phyloP scores from a whole-genome alignment of 2,113 vertebrate genomes.

The Chaenogobius annularis region DNA sequence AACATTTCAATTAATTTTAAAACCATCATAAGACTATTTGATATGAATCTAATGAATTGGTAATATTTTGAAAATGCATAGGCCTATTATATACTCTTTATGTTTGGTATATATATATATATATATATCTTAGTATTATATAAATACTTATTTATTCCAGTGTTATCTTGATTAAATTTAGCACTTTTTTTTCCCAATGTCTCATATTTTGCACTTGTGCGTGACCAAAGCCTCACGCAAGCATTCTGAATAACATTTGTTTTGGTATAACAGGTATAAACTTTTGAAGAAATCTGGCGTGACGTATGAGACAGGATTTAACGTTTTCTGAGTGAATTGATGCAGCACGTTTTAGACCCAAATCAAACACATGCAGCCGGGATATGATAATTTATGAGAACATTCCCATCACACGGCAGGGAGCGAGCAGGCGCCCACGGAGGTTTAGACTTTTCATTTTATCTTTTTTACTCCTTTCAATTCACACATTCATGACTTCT shows the following conservation, averaged over 20 bases:
- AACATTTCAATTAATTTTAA: too few species aligned
- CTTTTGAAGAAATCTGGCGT: not conserved
- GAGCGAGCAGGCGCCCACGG: not conserved
- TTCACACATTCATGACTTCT: conserved; percentile 6
- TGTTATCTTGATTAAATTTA: not conserved
- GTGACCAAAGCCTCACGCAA: not conserved
- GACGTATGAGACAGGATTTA: not conserved
- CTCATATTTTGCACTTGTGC: not conserved
- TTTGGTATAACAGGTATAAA: not conserved
- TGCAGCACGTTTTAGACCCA: conserved; percentile 42
- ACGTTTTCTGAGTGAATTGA: conserved; percentile 4
- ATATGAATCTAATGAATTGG: too few species aligned
- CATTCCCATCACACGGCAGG: not conserved
- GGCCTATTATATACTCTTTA: too few species aligned
- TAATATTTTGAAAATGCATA: too few species aligned
- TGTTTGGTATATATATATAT: too few species aligned
- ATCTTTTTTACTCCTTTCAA: conserved; percentile 5
- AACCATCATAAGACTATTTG: too few species aligned
- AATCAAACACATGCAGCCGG: conserved; percentile 55
- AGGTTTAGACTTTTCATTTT: conserved; percentile 5
- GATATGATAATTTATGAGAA: conserved; percentile 42
- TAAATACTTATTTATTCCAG: too few species aligned
- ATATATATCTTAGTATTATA: too few species aligned
- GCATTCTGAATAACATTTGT: not conserved
- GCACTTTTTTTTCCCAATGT: not conserved